Base-by-base conservation (phyloP, 2,888 invertebrate species). In the Caradrina clavipalpis region DNA sequence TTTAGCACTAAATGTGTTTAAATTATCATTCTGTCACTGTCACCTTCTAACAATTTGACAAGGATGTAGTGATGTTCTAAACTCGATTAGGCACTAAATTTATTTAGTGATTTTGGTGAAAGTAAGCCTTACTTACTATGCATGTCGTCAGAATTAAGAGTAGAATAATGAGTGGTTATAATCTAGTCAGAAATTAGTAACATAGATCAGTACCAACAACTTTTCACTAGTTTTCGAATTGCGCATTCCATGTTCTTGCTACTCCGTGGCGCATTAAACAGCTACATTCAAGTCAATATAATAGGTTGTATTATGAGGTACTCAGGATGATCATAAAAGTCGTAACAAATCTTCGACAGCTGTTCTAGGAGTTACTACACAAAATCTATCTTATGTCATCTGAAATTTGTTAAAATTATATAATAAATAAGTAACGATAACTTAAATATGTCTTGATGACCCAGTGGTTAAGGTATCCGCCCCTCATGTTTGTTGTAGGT, bases 311-410 rank as follows among this genome's bases (percentile, higher is more conserved):
- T 62, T 67, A 45, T 45, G 7, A 63, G n/a, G 47, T 77, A 49
- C 54, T 64, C 21, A 49, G n/a, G 39, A 62, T 51, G 26, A 61
- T 72, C 64, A 55, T 69, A 73, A 76, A 73, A 62, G 51, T 59
- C 58, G 35, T 42, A 54, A 62, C 42, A 68, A 58, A 65, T 80
- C 61, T 72, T 65, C 26, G 47, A 26, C 35, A 58, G 58, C 49
- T 53, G 45, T 35, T 51, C 51, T 7, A 39, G 8, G 42, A 69
- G 21, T 55, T 35, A 58, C 55, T 45, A 42, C 42, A 57, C 22
- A 62, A 63, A 58, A 62, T 50, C 42, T 35, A 19, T 56, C 26
- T 69, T 59, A 60, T 49, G 10, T 68, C 21, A 75, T 50, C 57
- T 35, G 7, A 31, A 61, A 65, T 47, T 47, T 62, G 53, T 78